A percentile compares a stretch with the other conserved stretches of the same genome.
These are phyloP conservation scores for Sakesphorus luctuosus DNA, from an alignment of 2,113 vertebrate species.

Conservation along the genomic window DNA sequence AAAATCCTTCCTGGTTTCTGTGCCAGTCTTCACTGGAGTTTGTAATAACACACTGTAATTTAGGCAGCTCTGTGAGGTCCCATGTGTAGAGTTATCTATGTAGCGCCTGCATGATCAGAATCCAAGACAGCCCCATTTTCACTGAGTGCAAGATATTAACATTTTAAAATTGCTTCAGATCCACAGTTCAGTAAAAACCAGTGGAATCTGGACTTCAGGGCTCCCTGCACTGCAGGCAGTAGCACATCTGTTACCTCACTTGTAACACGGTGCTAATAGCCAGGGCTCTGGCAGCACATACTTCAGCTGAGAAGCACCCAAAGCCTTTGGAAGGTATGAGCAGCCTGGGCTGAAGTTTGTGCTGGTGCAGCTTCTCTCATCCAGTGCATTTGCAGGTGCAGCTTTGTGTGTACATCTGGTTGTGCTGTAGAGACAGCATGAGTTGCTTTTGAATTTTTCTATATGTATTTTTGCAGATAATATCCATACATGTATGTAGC, in stretches of 20 bases:
- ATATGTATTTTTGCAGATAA: background rate
- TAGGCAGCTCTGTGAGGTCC: conserved; percentile 43
- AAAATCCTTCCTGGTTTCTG: conserved; percentile 34
- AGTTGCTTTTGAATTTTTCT: background rate
- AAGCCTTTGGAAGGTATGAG: background rate
- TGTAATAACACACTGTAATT: conserved; percentile 57
- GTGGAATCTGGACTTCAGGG: background rate
- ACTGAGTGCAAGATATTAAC: conserved; percentile 23
- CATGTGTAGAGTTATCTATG: conserved; percentile 44
- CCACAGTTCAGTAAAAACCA: background rate
- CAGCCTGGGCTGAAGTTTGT: background rate
- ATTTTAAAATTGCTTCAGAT: conserved; percentile 29
- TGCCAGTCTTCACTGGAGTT: conserved; percentile 39
- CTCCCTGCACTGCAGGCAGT: conserved; percentile 7
- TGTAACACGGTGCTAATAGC: background rate
- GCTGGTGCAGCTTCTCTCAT: background rate
- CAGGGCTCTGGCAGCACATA: background rate
- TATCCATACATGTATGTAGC: background rate
- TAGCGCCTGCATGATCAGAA: conserved; percentile 39
- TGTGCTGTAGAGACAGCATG: background rate
- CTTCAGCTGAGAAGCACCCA: background rate
- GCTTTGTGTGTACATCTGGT: background rate
- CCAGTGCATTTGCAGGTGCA: background rate
- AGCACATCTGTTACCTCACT: conserved; percentile 50
- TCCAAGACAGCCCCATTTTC: conserved; percentile 16